These are phyloP conservation scores for Sialia sialis DNA, from an alignment of 2,113 vertebrate species.

Conservation along the genomic window DNA sequence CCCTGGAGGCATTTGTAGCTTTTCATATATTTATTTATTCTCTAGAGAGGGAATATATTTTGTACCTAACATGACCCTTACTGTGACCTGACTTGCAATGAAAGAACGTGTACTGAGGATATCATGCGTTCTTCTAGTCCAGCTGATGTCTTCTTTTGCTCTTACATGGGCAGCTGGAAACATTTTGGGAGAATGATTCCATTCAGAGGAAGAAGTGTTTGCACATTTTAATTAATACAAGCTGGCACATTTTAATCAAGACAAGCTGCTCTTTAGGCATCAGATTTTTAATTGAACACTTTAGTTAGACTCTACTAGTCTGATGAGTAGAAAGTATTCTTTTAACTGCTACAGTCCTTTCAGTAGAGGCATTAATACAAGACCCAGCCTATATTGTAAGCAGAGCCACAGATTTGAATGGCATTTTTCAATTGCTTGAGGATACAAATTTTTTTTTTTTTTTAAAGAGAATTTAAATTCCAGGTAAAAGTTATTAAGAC, in stretches of 20 bases:
- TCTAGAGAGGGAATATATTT: conserved; percentile 31
- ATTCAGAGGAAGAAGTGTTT: conserved; percentile 48
- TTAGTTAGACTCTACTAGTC: neutral
- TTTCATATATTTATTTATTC: conserved; percentile 54
- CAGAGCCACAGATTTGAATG: neutral
- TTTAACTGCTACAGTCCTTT: neutral
- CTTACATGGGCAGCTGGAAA: conserved; percentile 45
- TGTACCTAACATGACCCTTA: conserved; percentile 47
- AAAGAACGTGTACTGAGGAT: conserved; percentile 9
- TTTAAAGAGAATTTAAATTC: neutral
- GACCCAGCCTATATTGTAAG: neutral
- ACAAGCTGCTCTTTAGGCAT: conserved; percentile 43
- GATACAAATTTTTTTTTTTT: neutral
- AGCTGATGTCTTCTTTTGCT: conserved; percentile 40
- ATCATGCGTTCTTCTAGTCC: neutral
- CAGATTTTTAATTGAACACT: conserved; percentile 32
- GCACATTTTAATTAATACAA: conserved; percentile 50
- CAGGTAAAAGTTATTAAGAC: neutral
- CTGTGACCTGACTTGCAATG: conserved; percentile 32
- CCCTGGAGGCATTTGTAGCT: conserved; percentile 9
- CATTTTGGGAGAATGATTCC: conserved; percentile 25
- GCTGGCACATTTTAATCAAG: conserved; percentile 50
- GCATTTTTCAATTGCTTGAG: neutral
- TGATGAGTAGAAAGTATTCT: conserved; percentile 14
- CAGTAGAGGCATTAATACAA: neutral